These are phyloP conservation scores for Pegea sp. DNA, from an alignment of 23 tunicate genomes.

Conservation along the genomic window DNA sequence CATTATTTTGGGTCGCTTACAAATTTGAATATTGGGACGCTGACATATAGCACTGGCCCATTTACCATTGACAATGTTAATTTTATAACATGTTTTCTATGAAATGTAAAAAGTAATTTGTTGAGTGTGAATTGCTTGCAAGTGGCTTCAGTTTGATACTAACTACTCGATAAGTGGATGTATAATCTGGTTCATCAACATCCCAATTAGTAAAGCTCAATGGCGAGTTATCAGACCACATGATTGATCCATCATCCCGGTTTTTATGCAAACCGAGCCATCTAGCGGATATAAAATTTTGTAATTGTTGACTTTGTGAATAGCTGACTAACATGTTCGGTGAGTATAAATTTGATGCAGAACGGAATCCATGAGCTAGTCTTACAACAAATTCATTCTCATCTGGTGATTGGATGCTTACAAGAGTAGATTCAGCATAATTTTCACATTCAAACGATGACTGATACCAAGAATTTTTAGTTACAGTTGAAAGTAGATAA, in stretches of 20 bases:
- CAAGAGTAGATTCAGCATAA: neutral
- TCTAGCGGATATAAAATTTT: no score
- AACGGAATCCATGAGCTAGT: no score
- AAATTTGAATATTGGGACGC: neutral
- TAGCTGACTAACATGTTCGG: no score
- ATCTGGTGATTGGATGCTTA: neutral
- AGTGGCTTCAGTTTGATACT: neutral
- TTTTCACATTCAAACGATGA: neutral
- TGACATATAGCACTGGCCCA: neutral
- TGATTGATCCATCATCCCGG: neutral
- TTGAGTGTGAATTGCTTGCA: neutral
- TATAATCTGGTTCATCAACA: neutral
- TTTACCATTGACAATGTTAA: neutral
- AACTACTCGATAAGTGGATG: neutral
- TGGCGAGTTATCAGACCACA: neutral
- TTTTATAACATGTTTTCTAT: neutral
- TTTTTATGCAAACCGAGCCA: neutral
- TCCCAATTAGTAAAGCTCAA: neutral
- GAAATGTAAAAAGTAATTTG: neutral
- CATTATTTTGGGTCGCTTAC: neutral
- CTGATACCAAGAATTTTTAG: neutral
- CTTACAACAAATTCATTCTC: neutral
- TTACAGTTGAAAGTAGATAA: neutral
- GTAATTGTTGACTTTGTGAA: no score
- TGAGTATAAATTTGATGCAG: no score